These are phyloP conservation scores for Papilio xuthus DNA, from an alignment of 1,140 invertebrate genomes.

Conservation along the genomic window DNA sequence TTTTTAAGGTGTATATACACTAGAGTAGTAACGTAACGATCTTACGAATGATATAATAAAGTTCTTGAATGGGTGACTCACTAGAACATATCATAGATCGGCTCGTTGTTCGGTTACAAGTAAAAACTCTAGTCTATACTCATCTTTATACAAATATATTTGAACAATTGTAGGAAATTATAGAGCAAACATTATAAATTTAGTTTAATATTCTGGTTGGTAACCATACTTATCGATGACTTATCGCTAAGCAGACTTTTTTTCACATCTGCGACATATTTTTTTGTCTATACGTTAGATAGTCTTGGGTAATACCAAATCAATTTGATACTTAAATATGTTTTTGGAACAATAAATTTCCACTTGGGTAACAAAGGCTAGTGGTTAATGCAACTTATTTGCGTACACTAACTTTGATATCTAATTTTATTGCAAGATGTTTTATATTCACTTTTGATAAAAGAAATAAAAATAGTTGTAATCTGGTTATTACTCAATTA, in stretches of 20 bases:
- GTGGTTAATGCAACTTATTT: slow-evolving; percentile 4
- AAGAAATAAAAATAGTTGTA: neutral
- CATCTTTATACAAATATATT: too few relatives aligned
- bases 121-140: too few relatives aligned
- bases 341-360: neutral
- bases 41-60: too few relatives aligned
- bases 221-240: too few relatives aligned
- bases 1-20: too few relatives aligned
- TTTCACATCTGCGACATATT: neutral
- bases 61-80: too few relatives aligned
- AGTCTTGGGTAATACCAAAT: neutral
- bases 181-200: too few relatives aligned
- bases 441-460: neutral
- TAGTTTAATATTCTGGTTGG: too few relatives aligned
- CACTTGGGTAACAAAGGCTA: neutral
- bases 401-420: neutral
- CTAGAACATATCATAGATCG: too few relatives aligned
- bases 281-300: neutral
- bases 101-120: too few relatives aligned
- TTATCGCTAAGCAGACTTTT: neutral
- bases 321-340: slow-evolving; percentile 2
- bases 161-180: too few relatives aligned
- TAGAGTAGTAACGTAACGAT: too few relatives aligned
- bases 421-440: neutral
- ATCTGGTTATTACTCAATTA: neutral